Evolutionary conservation across 2,888 invertebrate species (phyloP), one percentile per base, ranked within the genome.

Genomic region (Aphrophora alni): DNA sequence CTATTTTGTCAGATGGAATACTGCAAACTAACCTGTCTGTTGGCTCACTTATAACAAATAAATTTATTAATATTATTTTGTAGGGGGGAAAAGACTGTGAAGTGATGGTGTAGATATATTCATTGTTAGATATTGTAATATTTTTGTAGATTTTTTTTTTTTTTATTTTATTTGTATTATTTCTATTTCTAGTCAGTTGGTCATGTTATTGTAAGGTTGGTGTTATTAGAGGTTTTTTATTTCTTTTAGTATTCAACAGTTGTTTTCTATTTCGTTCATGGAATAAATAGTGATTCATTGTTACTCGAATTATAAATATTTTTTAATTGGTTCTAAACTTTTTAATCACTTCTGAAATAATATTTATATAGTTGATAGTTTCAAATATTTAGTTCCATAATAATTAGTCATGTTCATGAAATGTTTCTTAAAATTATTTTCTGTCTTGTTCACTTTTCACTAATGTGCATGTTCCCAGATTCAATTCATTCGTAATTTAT

Each of bases 161-260:
- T 79, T n/a, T 21, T 59, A 21, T 59, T 59, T 59, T 14, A 59
- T 59, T 79, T 79, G 78, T 79, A 79, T 74, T 74, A 79, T 79
- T 74, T 79, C 74, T 74, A 68, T 68, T 74, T 79, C 78, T 79
- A 79, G 78, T 79, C 78, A 79, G 78, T 79, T 73, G 38, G 78
- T 79, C 28, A 79, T 74, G 73, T 73, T 79, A 68, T 79, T 79
- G 78, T 79, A 79, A 21, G 74, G 68, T 78, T 72, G 59, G 59
- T 79, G 74, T 74, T 79, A 68, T 73, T 44, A 59, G 74, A 74
- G 74, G 28, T 74, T 74, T 59, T 21, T 59, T 59, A 59, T 59
- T 59, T 59, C 59, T 59, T 59, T 59, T 59, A 59, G 59, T 59
- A 59, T 59, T 59, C 10, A 44, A 10, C 12, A 14, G 17, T 21